A percentile compares a stretch with the other conserved stretches of the same genome.
phyloP scores from a whole-genome alignment of 2,797 vertebrate species.

The Scyliorhinus canicula region DNA sequence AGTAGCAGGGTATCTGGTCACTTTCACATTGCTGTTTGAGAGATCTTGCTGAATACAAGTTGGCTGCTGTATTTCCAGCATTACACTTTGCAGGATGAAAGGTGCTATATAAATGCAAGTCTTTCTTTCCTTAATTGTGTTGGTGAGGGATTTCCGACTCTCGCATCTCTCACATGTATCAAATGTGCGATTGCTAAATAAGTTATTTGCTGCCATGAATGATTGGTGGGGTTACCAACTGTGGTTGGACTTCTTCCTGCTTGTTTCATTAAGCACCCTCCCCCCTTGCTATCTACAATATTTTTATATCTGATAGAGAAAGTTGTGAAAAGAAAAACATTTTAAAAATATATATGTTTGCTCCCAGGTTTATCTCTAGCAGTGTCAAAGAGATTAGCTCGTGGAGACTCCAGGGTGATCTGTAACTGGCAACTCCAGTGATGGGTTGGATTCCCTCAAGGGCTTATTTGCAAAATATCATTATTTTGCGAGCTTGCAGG shows the following conservation, averaged over 20 bases:
- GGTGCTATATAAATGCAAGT: not conserved
- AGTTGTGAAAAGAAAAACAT: not conserved
- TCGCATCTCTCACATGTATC: not conserved
- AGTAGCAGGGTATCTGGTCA: not conserved
- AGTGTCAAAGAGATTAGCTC: not conserved
- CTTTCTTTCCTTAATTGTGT: not conserved
- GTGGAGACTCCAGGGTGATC: not conserved
- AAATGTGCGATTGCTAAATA: not conserved
- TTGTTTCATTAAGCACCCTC: no score
- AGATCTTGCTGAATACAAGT: not conserved
- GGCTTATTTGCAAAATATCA: not conserved
- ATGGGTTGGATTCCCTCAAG: not conserved
- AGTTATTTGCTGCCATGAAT: not conserved
- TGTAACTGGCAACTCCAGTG: not conserved
- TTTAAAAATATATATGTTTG: not conserved
- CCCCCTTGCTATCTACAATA: not conserved
- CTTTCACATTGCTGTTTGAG: not conserved
- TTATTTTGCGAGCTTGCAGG: not conserved
- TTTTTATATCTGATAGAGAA: not conserved
- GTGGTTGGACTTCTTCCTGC: not conserved
- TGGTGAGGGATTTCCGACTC: not conserved
- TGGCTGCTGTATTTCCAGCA: not conserved
- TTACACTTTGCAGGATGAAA: not conserved
- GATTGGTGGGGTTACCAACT: not conserved
- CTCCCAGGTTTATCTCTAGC: not conserved